phyloP scores from a whole-genome alignment of 2,888 invertebrate genomes.

The Boloria euphrosyne region DNA sequence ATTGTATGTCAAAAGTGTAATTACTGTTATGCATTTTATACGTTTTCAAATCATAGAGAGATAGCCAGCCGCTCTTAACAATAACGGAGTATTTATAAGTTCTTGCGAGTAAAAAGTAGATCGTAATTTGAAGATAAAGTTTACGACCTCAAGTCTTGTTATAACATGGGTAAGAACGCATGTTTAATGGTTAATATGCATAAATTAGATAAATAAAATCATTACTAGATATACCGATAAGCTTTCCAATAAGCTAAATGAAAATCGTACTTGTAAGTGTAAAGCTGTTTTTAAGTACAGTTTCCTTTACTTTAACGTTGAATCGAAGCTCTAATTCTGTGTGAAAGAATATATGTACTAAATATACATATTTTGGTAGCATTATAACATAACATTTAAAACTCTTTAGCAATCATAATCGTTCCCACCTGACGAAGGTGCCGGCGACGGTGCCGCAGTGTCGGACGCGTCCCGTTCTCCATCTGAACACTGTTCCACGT shows the following conservation, averaged over 20 bases:
- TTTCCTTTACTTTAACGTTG: too few relatives aligned
- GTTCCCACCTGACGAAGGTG: slow-evolving; percentile 70
- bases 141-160: slow-evolving; percentile 23
- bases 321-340: too few relatives aligned
- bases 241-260: too few relatives aligned
- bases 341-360: too few relatives aligned
- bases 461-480: slow-evolving; percentile 84
- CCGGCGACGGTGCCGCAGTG: slow-evolving; percentile 70
- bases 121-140: slow-evolving; percentile 40
- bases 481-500: slow-evolving; percentile 87
- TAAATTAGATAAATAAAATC: too few relatives aligned
- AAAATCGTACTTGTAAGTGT: too few relatives aligned
- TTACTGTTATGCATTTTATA: slow-evolving; percentile 42
- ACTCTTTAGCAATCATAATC: too few relatives aligned
- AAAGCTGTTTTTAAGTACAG: too few relatives aligned
- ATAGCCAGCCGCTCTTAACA: slow-evolving; percentile 26
- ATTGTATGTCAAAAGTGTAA: slow-evolving; percentile 52
- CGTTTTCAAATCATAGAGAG: slow-evolving; percentile 37
- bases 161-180: slow-evolving; percentile 19
- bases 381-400: too few relatives aligned
- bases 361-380: too few relatives aligned
- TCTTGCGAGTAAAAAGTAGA: slow-evolving; percentile 32
- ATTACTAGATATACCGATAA: too few relatives aligned
- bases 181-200: slow-evolving; percentile 25
- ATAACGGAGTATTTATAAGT: slow-evolving; percentile 37